Conservation (phyloP, 2,888 invertebrate species). For the Cecidostiba fungosa region DNA sequence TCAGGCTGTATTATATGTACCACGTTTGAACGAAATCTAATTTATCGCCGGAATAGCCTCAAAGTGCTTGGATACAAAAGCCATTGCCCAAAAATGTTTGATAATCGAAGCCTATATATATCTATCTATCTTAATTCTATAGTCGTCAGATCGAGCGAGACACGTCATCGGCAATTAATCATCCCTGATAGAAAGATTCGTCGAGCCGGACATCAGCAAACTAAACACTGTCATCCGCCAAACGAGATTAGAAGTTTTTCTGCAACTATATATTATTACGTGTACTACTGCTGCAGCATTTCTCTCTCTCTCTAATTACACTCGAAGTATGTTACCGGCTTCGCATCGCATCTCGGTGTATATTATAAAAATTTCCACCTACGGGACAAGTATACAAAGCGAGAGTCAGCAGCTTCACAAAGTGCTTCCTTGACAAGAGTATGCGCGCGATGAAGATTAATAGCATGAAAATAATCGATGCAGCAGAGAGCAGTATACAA, state of each 20-base stretch:
- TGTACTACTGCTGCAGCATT: not conserved
- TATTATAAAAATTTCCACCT: no score
- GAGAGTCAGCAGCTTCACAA: not conserved
- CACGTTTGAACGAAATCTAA: not conserved
- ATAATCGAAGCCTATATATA: not conserved
- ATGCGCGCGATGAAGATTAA: not conserved
- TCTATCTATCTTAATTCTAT: not conserved
- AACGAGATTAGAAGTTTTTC: not conserved
- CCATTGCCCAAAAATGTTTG: not conserved
- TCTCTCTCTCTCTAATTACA: not conserved
- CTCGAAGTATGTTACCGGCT: no score
- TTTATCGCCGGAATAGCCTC: constrained; percentile 6
- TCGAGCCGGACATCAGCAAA: not conserved
- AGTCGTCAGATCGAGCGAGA: constrained; percentile 16
- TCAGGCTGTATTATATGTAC: not conserved
- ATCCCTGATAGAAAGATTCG: not conserved
- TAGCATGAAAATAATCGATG: not conserved
- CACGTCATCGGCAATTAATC: constrained; percentile 18
- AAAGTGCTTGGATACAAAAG: constrained; percentile 10
- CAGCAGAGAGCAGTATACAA: not conserved
- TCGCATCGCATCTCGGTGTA: no score
- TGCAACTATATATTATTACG: not conserved
- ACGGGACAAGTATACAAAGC: not conserved
- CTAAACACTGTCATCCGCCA: not conserved
- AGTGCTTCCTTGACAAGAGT: not conserved